These are phyloP conservation scores for Piezodorus guildinii DNA, from an alignment of 1,140 invertebrate species.

Conservation along the genomic window DNA sequence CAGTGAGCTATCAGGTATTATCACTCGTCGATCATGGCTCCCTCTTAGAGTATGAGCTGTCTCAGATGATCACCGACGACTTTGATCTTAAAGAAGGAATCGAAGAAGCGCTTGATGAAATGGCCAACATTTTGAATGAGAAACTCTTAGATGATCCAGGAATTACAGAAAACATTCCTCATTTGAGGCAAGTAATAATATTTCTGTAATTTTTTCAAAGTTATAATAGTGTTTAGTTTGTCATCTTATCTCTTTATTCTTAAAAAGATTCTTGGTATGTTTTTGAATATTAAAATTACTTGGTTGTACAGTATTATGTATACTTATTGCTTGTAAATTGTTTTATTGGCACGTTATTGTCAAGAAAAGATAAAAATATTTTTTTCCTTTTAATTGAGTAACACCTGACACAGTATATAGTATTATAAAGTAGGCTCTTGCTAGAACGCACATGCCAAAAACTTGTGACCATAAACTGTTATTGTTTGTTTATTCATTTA, in stretches of 20 bases:
- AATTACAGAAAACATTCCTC: background rate
- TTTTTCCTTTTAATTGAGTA: too few relatives aligned
- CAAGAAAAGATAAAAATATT: too few relatives aligned
- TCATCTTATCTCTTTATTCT: background rate
- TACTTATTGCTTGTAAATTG: too few relatives aligned
- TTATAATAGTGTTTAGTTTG: background rate
- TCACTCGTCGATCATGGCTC: background rate
- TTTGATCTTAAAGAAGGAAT: slow-evolving; percentile 12
- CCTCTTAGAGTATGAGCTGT: slow-evolving; percentile 23
- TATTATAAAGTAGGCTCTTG: too few relatives aligned
- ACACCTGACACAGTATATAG: too few relatives aligned
- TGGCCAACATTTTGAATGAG: slow-evolving; percentile 14
- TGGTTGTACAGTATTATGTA: background rate
- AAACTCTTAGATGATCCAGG: slow-evolving; percentile 1
- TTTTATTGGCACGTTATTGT: too few relatives aligned
- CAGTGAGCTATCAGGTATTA: slow-evolving; percentile 4
- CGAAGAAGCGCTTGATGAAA: slow-evolving; percentile 5
- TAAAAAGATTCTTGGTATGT: background rate
- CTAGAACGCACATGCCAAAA: too few relatives aligned
- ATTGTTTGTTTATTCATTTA: too few relatives aligned
- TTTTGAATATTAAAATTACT: background rate
- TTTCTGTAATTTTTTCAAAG: background rate
- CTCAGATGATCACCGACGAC: slow-evolving; percentile 17
- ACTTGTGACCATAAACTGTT: too few relatives aligned
- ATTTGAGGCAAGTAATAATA: background rate